phyloP scores from a whole-genome alignment of 2,797 vertebrate genomes.

The Microctenopoma lineatum region DNA sequence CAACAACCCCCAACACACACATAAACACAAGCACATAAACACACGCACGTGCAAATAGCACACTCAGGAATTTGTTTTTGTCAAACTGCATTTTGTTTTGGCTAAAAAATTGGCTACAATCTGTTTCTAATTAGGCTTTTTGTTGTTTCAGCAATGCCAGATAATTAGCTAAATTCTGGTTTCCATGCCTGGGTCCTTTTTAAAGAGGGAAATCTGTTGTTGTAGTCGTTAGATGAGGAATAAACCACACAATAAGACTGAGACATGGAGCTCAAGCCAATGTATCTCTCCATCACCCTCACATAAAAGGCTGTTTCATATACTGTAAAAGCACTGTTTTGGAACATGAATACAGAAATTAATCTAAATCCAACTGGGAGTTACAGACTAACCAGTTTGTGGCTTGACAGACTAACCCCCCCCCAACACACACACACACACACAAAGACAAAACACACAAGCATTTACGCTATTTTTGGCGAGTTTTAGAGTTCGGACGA shows the following conservation, averaged over 20 bases:
- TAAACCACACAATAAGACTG: neutral
- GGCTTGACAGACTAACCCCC: constrained; percentile 3
- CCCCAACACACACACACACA: too few species aligned
- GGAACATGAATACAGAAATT: constrained; percentile 9
- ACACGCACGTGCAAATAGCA: constrained; percentile 5
- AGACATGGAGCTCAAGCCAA: neutral
- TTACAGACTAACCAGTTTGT: constrained; percentile 23
- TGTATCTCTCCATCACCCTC: constrained; percentile 14
- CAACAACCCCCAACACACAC: neutral
- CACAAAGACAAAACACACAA: neutral
- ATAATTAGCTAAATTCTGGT: constrained; percentile 33
- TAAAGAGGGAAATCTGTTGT: constrained; percentile 18
- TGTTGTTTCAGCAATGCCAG: constrained; percentile 11
- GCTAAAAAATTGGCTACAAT: constrained; percentile 23
- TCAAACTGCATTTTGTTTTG: constrained; percentile 26
- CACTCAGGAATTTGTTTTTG: constrained; percentile 16
- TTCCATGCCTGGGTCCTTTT: constrained; percentile 7
- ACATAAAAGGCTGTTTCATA: constrained; percentile 11
- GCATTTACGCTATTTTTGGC: neutral
- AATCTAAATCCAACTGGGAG: constrained; percentile 11
- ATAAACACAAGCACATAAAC: neutral
- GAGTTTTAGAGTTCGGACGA: constrained; percentile 18
- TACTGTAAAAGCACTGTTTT: neutral
- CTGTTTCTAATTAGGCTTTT: constrained; percentile 37
- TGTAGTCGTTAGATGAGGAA: neutral